Evolutionary conservation across 2,888 invertebrate species (phyloP), one percentile per base, ranked within the genome.

Genomic region (Cryptocheilus praepositus): DNA sequence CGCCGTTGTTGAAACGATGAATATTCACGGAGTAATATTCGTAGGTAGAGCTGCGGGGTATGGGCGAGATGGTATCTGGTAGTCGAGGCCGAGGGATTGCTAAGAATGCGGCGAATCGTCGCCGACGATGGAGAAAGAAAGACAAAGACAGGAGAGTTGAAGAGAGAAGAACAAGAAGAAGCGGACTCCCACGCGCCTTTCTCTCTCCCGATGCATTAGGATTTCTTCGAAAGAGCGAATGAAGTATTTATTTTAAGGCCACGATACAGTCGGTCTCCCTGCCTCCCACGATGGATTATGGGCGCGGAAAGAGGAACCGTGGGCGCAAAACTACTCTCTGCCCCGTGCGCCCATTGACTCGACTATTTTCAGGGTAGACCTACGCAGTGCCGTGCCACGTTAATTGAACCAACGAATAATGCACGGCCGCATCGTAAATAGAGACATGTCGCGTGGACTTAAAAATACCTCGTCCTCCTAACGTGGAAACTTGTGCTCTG

Each of bases 241-340:
- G 45, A 45, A 49, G 45, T 22, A 59, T 59, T 59, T 59, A 59
- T 59, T 55, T 64, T 61, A 55, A 72, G 46, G 49, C 49, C 49
- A 49, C 16, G 49, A 49, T 16, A 16, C 16, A 36, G 36, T 53
- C 53, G 21, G 16, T 3, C 3, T 25, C 5, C 21, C 15, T 21
- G 53, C 53, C 53, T 53, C 53, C 53, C 53, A 53, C 53, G 53
- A 53, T 53, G 53, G 53, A 53, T 53, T 53, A 53, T 53, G 53
- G 53, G 53, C 22, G 53, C 53, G 53, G 53, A 53, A 21, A 53
- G 18, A 49, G 36, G 36, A 36, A 36, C 36, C 49, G 49, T 49
- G 49, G 49, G 49, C 49, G 49, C 19, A 49, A 19, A 49, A 16
- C 18, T 49, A 49, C 16, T 19, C 49, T n/a, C 49, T 49, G 3